Conservation (phyloP, 2,797 vertebrate genomes). For the Sebastes elongatus region DNA sequence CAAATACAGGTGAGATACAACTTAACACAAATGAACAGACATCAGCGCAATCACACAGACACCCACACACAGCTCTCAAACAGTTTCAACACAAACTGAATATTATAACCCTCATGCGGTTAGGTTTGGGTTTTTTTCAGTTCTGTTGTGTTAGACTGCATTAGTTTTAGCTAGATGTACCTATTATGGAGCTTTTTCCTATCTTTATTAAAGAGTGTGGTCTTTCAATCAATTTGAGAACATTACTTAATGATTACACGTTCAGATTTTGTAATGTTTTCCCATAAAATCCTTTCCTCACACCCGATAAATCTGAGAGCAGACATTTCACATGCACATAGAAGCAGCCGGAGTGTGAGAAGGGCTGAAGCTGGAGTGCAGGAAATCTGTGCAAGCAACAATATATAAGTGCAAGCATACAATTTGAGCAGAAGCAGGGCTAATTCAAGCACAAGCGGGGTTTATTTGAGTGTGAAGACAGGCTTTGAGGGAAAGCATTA, state of each 20-base stretch:
- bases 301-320: too few species aligned
- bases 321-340: too few species aligned
- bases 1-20: conserved; percentile 91
- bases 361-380: too few species aligned
- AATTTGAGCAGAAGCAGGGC: too few species aligned
- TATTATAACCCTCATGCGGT: background rate
- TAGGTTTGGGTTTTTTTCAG: background rate
- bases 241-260: background rate
- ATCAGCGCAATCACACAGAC: background rate
- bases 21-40: background rate
- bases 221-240: background rate
- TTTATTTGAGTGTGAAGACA: too few species aligned
- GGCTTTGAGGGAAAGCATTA: too few species aligned
- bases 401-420: too few species aligned
- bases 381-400: too few species aligned
- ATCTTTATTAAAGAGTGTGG: background rate
- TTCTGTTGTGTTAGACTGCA: background rate
- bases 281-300: too few species aligned
- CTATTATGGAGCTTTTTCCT: background rate
- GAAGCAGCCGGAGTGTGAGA: too few species aligned
- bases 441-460: too few species aligned
- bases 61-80: background rate
- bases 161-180: background rate
- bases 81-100: background rate
- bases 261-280: too few species aligned